These are phyloP conservation scores for Gallinago solitaria DNA, from an alignment of 2,797 vertebrate species.

Conservation along the genomic window DNA sequence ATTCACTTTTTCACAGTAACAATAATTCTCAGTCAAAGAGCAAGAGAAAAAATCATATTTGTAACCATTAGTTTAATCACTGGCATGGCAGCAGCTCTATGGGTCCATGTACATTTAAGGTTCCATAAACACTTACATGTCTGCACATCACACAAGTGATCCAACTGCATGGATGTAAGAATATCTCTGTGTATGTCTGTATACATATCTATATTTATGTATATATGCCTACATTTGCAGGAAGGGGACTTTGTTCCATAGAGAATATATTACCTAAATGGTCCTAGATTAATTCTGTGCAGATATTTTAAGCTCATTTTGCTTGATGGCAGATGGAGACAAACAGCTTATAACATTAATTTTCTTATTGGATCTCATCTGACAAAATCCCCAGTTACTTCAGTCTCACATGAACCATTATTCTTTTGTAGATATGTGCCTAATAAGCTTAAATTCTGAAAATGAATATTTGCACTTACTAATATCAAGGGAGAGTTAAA, in stretches of 20 bases:
- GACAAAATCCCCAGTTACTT: constrained; percentile 27
- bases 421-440: neutral
- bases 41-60: neutral
- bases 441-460: constrained; percentile 46
- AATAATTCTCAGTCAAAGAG: neutral
- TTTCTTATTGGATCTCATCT: constrained; percentile 48
- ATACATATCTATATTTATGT: accelerated
- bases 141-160: neutral
- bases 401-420: neutral
- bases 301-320: constrained; percentile 23
- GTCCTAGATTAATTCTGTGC: neutral
- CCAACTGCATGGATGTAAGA: neutral
- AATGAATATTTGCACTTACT: constrained; percentile 45
- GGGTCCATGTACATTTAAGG: neutral
- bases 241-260: neutral
- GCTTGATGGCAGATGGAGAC: constrained; percentile 20
- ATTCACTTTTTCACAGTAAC: neutral
- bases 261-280: neutral
- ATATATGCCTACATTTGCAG: neutral
- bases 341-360: constrained; percentile 26
- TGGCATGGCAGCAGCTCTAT: neutral
- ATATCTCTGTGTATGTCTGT: neutral
- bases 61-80: neutral
- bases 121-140: neutral
- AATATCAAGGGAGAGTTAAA: constrained; percentile 46